These are phyloP conservation scores for Acanthaster planci DNA, from an alignment of 35 echinoderm and acorn worm genomes.

Conservation along the genomic window DNA sequence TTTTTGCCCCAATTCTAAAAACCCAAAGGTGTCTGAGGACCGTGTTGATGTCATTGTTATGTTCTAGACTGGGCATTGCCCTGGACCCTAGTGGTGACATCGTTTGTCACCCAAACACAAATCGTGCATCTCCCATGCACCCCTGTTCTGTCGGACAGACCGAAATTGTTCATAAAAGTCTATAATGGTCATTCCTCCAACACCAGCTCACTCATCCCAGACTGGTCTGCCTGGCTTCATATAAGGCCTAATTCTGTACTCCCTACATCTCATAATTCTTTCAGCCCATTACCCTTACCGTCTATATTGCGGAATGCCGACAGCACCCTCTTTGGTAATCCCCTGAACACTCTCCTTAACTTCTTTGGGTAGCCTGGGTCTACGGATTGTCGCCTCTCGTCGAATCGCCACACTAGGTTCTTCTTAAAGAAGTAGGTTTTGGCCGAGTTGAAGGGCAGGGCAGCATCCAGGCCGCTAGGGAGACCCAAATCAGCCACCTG, in stretches of 20 bases:
- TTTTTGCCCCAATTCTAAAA: not conserved
- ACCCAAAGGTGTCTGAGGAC: no score
- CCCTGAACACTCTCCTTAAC: slow-evolving; percentile 56
- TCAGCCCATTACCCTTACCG: slow-evolving; percentile 26
- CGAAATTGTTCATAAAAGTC: no score
- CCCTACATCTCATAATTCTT: not conserved
- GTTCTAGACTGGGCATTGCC: no score
- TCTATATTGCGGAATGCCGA: slow-evolving; percentile 64
- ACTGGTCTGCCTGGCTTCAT: not conserved
- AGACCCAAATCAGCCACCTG: slow-evolving; percentile 54
- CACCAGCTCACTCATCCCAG: no score
- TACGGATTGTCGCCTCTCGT: slow-evolving; percentile 39
- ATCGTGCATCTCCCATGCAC: no score
- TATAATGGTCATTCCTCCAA: no score
- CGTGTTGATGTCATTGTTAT: no score
- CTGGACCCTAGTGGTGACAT: no score
- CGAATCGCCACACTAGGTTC: slow-evolving; percentile 54
- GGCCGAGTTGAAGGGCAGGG: slow-evolving; percentile 30
- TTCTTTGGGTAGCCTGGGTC: slow-evolving; percentile 66
- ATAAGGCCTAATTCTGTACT: not conserved
- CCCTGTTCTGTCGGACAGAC: no score
- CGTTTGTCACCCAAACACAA: no score
- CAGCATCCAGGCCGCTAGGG: slow-evolving; percentile 57
- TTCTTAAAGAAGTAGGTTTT: slow-evolving; percentile 84
- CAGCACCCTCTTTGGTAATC: slow-evolving; percentile 55